These are phyloP conservation scores for Apostichopus japonicus DNA, from an alignment of 35 echinoderm and acorn worm species.

Conservation along the genomic window DNA sequence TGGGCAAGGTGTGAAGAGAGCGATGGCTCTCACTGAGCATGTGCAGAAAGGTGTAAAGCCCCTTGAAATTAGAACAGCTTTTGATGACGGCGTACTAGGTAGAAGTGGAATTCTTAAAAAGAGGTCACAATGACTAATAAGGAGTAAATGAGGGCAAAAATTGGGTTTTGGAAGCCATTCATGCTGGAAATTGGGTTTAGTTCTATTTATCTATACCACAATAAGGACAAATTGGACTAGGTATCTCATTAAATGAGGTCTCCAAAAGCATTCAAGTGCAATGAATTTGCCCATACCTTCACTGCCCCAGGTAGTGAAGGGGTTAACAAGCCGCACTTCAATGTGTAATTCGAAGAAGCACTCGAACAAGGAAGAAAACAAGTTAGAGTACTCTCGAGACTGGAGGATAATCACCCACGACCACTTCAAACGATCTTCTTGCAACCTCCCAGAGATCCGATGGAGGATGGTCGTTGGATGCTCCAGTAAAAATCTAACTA, in stretches of 20 bases:
- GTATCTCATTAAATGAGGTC: constrained; percentile 56
- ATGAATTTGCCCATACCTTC: constrained; percentile 53
- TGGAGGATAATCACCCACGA: constrained; percentile 39
- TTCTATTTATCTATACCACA: constrained; percentile 61
- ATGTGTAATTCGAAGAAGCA: constrained; percentile 47
- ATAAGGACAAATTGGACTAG: constrained; percentile 62
- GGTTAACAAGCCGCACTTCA: constrained; percentile 58
- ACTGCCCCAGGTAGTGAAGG: constrained; percentile 57
- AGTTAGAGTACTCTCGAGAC: constrained; percentile 27
- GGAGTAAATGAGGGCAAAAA: constrained; percentile 63
- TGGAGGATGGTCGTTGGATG: not conserved
- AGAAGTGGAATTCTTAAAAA: constrained; percentile 51
- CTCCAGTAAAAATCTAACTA: not conserved
- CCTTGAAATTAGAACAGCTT: constrained; percentile 61
- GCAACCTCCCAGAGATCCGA: not conserved
- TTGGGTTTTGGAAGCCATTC: constrained; percentile 63
- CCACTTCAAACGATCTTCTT: constrained; percentile 3
- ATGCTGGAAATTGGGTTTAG: constrained; percentile 60
- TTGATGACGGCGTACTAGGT: constrained; percentile 52
- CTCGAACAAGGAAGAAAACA: constrained; percentile 33
- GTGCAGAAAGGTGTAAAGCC: constrained; percentile 52
- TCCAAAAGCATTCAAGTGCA: constrained; percentile 48
- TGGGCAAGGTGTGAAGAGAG: constrained; percentile 52
- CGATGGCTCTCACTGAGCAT: constrained; percentile 9
- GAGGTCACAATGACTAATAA: constrained; percentile 64